phyloP scores from a whole-genome alignment of 2,113 vertebrate species.

The Myrmecophaga tridactyla region DNA sequence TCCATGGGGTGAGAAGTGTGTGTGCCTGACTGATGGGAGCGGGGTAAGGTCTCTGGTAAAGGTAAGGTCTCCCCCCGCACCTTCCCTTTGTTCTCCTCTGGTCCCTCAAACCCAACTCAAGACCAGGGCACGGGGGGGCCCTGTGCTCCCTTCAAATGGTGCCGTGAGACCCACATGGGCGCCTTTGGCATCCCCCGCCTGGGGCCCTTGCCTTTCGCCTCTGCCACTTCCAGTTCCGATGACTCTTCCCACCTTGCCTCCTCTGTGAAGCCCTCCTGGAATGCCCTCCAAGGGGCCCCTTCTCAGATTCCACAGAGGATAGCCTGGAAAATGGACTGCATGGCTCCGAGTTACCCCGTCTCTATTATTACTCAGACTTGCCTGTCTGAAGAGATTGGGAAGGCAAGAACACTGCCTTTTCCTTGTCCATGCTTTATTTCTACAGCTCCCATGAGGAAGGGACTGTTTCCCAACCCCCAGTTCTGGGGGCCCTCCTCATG shows the following conservation, averaged over 20 bases:
- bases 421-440: not conserved
- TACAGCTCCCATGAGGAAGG: not conserved
- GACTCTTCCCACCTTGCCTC: not conserved
- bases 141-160: not conserved
- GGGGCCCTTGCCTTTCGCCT: not conserved
- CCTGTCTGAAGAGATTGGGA: not conserved
- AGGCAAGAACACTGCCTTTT: not conserved
- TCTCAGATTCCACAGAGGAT: not conserved
- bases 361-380: no score
- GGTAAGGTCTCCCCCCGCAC: no score
- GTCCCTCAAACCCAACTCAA: not conserved
- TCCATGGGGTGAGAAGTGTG: slow-evolving; percentile 73
- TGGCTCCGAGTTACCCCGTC: no score
- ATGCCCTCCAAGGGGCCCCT: not conserved
- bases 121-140: not conserved
- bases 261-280: not conserved
- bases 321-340: not conserved
- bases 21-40: slow-evolving; percentile 63
- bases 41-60: not conserved
- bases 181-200: not conserved
- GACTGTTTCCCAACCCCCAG: not conserved
- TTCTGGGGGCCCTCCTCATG: not conserved
- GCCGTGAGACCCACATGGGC: no score
- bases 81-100: not conserved
- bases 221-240: not conserved